phyloP scores from a whole-genome alignment of 2,113 vertebrate species.

The Phaetusa simplex region DNA sequence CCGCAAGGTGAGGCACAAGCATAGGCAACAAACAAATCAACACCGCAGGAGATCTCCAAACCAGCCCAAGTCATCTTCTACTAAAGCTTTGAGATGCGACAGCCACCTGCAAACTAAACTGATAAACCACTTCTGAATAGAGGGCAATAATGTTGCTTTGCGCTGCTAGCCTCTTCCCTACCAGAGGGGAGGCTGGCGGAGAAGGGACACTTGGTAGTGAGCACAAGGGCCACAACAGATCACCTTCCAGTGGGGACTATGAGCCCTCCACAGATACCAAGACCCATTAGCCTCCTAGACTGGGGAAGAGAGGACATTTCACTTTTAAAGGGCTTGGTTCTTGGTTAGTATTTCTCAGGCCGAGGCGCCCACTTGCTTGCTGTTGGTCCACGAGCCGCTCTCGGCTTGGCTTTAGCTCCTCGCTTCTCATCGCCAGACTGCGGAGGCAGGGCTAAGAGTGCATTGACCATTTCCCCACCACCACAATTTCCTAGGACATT shows the following conservation, averaged over 20 bases:
- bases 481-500: fast-evolving
- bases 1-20: background rate
- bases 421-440: background rate
- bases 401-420: background rate
- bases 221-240: background rate
- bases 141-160: background rate
- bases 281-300: background rate
- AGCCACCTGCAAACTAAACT: background rate
- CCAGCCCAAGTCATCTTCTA: background rate
- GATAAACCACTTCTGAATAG: background rate
- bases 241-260: background rate
- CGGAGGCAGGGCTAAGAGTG: background rate
- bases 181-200: background rate
- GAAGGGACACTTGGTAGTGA: background rate
- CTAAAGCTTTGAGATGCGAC: background rate
- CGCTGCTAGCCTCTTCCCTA: background rate
- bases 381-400: background rate
- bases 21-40: background rate
- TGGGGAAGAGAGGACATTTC: background rate
- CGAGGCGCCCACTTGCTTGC: background rate
- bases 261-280: background rate
- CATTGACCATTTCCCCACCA: background rate
- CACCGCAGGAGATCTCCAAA: background rate
- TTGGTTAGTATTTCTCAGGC: background rate
- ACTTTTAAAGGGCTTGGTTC: background rate